Evolutionary conservation across 2,113 vertebrate genomes (phyloP).

Genomic region (Pterocles gutturalis): DNA sequence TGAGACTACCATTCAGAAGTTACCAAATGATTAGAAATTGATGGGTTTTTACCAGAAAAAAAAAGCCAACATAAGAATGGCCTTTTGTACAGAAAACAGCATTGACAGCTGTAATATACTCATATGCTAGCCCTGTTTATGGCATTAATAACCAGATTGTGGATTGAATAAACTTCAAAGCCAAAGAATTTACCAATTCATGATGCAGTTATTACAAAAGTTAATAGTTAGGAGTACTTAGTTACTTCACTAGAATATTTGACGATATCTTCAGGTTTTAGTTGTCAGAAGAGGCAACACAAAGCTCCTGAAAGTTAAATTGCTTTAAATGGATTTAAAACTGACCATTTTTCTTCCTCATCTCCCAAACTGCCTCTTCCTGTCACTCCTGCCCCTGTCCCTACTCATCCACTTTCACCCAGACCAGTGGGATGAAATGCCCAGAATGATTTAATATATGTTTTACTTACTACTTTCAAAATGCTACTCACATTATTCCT

Average conservation of each 20-base stretch:
- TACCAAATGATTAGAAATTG: not conserved
- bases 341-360: not conserved
- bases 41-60: not conserved
- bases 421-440: not conserved
- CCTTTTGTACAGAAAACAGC: not conserved
- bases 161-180: not conserved
- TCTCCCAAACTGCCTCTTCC: not conserved
- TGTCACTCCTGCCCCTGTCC: not conserved
- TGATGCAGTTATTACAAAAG: not conserved
- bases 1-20: not conserved
- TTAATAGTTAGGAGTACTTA: not conserved
- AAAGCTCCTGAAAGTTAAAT: not conserved
- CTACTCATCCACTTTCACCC: not conserved
- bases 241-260: not conserved
- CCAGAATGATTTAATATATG: not conserved
- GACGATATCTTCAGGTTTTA: not conserved
- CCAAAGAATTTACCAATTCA: not conserved
- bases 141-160: not conserved
- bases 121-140: not conserved
- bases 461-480: not conserved
- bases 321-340: not conserved
- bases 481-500: not conserved
- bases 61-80: not conserved
- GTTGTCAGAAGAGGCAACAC: not conserved
- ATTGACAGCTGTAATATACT: not conserved